Conservation (phyloP, 1,140 invertebrate species). For the Drosophila nikananu region DNA sequence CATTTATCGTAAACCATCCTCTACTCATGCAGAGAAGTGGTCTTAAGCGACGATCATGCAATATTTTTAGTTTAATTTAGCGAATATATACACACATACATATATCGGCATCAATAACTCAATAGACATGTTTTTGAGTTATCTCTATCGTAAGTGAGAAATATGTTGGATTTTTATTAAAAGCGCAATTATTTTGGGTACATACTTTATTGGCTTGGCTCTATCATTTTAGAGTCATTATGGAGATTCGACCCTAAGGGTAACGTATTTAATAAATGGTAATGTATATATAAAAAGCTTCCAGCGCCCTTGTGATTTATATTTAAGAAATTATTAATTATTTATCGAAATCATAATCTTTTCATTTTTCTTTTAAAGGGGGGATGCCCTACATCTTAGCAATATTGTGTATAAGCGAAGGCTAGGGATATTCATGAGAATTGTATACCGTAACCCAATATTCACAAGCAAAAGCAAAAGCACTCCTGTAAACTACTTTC, state of each 20-base stretch:
- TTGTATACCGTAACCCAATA: neutral
- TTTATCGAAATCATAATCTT: neutral
- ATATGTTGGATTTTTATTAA: conserved; percentile 23
- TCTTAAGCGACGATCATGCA: conserved; percentile 5
- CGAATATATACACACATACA: neutral
- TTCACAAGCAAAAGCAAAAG: neutral
- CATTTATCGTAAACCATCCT: conserved; percentile 7
- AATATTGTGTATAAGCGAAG: too few relatives aligned
- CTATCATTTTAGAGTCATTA: neutral
- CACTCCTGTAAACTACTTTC: neutral
- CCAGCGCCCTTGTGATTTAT: neutral
- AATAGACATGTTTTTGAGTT: conserved; percentile 20
- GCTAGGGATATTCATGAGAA: too few relatives aligned
- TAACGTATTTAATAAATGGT: neutral
- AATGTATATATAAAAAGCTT: neutral
- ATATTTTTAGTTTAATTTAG: conserved; percentile 11
- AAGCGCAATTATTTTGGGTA: conserved; percentile 24
- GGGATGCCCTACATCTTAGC: neutral
- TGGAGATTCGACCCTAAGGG: neutral
- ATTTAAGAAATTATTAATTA: neutral
- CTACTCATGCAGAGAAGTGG: conserved; percentile 13
- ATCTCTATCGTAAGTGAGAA: conserved; percentile 18
- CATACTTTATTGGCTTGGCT: conserved; percentile 2
- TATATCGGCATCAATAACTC: conserved; percentile 17
- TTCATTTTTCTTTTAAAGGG: neutral